Evolutionary conservation across 1,140 invertebrate genomes (phyloP).

Genomic region (Drosophila willistoni): DNA sequence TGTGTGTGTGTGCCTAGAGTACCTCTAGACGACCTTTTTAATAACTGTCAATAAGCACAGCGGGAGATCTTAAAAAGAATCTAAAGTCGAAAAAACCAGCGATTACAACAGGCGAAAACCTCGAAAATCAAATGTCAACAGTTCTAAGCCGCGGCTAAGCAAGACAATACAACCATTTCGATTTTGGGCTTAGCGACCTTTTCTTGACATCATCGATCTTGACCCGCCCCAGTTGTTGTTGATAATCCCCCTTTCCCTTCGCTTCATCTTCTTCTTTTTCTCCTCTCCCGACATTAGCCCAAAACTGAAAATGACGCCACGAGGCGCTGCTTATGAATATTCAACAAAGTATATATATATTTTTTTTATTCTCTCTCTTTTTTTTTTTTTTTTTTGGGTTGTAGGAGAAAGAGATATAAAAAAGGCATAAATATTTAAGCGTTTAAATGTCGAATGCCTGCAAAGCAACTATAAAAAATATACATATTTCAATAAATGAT

Average conservation of each 20-base stretch:
- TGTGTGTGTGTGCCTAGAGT: neutral
- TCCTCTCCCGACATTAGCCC: constrained; percentile 21
- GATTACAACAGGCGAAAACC: constrained; percentile 48
- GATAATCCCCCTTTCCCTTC: constrained; percentile 1
- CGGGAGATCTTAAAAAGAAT: constrained; percentile 43
- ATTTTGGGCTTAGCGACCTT: constrained; percentile 39
- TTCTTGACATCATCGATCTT: constrained; percentile 79
- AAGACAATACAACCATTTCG: constrained; percentile 28
- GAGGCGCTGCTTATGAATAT: constrained; percentile 75
- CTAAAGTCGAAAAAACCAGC: constrained; percentile 28
- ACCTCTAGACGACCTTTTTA: constrained; percentile 28
- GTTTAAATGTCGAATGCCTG: constrained; percentile 70
- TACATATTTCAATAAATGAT: constrained; percentile 75
- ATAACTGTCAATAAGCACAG: constrained; percentile 66
- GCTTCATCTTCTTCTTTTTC: neutral
- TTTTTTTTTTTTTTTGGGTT: constrained; percentile 39
- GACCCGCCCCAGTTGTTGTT: constrained; percentile 68
- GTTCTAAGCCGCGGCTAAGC: constrained; percentile 49
- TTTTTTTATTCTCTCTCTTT: constrained; percentile 29
- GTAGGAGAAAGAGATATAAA: constrained; percentile 55
- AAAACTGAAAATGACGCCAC: constrained; percentile 68
- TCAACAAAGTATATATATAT: constrained; percentile 50
- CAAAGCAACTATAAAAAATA: constrained; percentile 71
- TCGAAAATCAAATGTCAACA: constrained; percentile 71
- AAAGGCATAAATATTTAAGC: constrained; percentile 77